Base-by-base conservation (phyloP, 1,140 invertebrate species). In the Pogonomyrmex barbatus region DNA sequence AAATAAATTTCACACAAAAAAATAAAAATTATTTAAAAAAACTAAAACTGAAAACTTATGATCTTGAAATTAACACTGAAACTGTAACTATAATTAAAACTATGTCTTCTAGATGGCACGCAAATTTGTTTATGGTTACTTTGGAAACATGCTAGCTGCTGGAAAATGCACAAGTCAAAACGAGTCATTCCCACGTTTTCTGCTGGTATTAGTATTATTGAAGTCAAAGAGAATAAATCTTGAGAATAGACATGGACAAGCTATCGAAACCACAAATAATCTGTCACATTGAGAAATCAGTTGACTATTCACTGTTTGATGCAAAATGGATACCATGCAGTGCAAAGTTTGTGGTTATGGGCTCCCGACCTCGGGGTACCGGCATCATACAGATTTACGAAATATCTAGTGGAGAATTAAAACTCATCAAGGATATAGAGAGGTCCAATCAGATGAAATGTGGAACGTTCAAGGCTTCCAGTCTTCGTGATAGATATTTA, bases 311-410 rank as follows among this genome's bases (percentile, higher is more conserved):
- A 6, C 92, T 99, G 24, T 99, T 98, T 94, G 98, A 99, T 92
- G 96, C 97, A n/a, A 98, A 98, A 95, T 99, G 98, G 99, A 97
- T 99, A 91, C 98, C 98, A 1, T 97, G 97, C 90, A 98, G 98
- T 10, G 97, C 98, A 0, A 99, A 99, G 94, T 98, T 99, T 94
- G 96, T 99, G 78, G 96, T 97, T 42, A 95, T 99, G 54, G 99
- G 98, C n/a, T 97, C 96, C 63, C 96, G 97, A 93, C 96, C 98
- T 1, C 97, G 97, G 92, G 98, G 97, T 70, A 97, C 96, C 52
- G 99, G 99, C 0, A 96, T 97, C 24, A 94, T 99, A 87, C 97
- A 99, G 95, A 96, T 99, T n/a, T 99, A 97, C 93, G 97, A 98
- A 95, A 95, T 99, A 36, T 96, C 96, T 24, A 96, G 96, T 50